Percentiles rank a stretch among this genome's conserved stretches.
phyloP scores from a whole-genome alignment of 2,113 vertebrate genomes.

The Pitta sordida region DNA sequence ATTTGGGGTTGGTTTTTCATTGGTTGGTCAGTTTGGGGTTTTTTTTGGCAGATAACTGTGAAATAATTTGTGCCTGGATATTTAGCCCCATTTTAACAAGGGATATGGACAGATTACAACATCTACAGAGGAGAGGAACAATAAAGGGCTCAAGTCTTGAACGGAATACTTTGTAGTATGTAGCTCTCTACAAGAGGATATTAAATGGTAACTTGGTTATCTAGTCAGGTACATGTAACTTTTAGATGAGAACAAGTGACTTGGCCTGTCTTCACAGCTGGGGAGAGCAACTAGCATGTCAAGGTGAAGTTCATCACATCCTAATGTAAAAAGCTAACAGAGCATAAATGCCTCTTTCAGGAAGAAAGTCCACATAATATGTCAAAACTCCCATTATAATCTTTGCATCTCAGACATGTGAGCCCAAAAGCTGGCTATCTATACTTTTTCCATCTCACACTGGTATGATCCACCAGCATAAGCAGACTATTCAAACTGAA shows the following conservation, averaged over 20 bases:
- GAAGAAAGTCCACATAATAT: not conserved
- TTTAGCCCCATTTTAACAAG: not conserved
- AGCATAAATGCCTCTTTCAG: not conserved
- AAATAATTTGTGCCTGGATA: not conserved
- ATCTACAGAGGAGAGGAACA: not conserved
- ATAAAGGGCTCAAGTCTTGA: not conserved
- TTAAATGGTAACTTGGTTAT: not conserved
- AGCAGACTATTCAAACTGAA: not conserved
- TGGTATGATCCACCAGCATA: not conserved
- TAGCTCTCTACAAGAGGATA: not conserved
- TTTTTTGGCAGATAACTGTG: not conserved
- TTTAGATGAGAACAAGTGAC: not conserved
- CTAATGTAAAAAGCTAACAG: not conserved
- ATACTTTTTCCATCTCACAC: not conserved
- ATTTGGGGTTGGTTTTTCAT: not conserved
- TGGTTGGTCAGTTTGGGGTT: not conserved
- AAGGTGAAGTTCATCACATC: not conserved
- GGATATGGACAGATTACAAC: not conserved
- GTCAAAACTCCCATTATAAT: not conserved
- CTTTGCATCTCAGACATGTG: accelerated
- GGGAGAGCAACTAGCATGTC: not conserved
- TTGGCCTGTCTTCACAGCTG: not conserved
- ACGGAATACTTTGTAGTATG: not conserved
- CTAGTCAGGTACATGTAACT: not conserved
- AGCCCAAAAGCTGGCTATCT: not conserved